These are phyloP conservation scores for Syngnathus typhle DNA, from an alignment of 2,113 vertebrate genomes.

Conservation along the genomic window DNA sequence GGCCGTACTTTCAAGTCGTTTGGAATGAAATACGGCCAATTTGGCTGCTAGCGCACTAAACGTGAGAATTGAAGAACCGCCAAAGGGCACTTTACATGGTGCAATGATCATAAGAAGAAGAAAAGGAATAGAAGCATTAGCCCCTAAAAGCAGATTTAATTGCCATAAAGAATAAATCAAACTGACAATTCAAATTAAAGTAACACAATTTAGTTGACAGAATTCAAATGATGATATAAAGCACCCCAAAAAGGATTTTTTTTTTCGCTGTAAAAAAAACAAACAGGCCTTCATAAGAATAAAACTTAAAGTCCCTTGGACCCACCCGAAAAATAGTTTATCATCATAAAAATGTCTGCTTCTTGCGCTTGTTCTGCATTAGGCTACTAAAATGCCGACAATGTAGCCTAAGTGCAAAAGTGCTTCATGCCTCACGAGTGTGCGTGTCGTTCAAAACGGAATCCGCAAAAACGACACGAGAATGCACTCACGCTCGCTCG, in stretches of 20 bases:
- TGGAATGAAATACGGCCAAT: background rate
- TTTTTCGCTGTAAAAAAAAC: no score
- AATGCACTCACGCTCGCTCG: conserved; percentile 52
- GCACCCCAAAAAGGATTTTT: background rate
- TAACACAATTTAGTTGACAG: no score
- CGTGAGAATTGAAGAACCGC: no score
- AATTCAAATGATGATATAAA: background rate
- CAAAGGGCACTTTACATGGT: no score
- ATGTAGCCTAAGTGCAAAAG: no score
- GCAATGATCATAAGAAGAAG: background rate
- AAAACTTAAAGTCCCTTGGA: no score
- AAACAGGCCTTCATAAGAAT: no score
- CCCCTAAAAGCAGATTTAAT: background rate
- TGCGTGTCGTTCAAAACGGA: conserved; percentile 57
- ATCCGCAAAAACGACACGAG: conserved; percentile 52
- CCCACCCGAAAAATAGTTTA: no score
- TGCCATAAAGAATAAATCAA: background rate
- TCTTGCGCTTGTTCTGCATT: background rate
- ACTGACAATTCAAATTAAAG: background rate
- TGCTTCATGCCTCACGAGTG: no score
- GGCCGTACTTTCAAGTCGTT: background rate
- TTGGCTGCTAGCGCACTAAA: background rate
- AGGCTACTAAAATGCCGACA: background rate
- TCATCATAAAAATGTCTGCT: background rate
- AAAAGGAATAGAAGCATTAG: background rate